Evolutionary conservation across 1,140 invertebrate species (phyloP), one percentile per base, ranked within the genome.

Genomic region (Procambarus clarkii): DNA sequence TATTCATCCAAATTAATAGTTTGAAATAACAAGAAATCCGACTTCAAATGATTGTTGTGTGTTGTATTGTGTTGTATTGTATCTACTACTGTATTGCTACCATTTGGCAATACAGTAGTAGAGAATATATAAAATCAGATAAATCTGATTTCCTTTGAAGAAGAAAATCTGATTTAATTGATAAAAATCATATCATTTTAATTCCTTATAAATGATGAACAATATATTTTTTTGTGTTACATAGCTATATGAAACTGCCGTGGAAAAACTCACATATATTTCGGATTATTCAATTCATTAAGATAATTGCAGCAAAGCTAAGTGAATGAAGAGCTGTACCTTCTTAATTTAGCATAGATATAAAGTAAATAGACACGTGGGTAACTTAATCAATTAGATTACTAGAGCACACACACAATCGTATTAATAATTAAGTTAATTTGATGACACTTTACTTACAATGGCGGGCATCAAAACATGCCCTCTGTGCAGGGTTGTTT

Each of bases 371-470:
- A 74, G 7, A 74, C 69, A 74, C 11, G n/a, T 4, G n/a, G 34
- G 69, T 34, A 74, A 24, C 69, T 74, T 74, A 74, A 74, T 74
- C 69, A 74, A 74, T 74, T 74, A 74, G 11, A 74, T 74, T 74
- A 24, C 21, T 21, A 24, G 21, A 64, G 60, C 60, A 74, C 21
- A 13, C 69, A 74, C 24, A 71, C 24, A 74, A 74, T 74, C 69
- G 5, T n/a, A 74, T 74, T 74, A 74, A 74, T 74, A 34, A 74
- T 74, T 74, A 74, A 74, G 13, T 74, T 74, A 74, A 74, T 74
- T 74, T 74, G 69, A 74, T 74, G 69, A 34, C n/a, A 74, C 21
- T 34, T 21, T 24, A 34, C 24, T 74, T 74, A 74, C 69, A 74
- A 74, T 74, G 69, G 21, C 5, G 4, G 18, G n/a, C 24, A 7